phyloP scores from a whole-genome alignment of 2,113 vertebrate genomes.

The Rhinolophus sinicus region DNA sequence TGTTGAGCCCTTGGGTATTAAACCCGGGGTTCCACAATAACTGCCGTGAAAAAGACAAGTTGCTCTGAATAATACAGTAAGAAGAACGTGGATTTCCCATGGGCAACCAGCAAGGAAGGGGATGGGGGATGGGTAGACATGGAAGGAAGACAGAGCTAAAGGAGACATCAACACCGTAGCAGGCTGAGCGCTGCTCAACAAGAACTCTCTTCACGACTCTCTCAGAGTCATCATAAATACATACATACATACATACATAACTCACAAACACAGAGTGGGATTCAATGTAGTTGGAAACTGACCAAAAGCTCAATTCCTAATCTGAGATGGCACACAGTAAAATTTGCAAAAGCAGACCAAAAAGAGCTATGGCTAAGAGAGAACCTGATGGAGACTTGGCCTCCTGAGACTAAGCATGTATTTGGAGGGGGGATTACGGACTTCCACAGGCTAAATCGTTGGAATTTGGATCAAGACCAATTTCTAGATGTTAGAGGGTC shows the following conservation, averaged over 20 bases:
- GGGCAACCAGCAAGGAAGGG: not conserved
- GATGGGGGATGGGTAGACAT: not conserved
- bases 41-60: not conserved
- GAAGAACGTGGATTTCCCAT: not conserved
- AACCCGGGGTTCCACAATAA: not conserved
- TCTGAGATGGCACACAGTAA: accelerated
- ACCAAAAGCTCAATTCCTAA: not conserved
- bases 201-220: not conserved
- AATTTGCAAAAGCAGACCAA: not conserved
- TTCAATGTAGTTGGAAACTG: not conserved
- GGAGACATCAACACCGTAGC: not conserved
- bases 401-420: not conserved
- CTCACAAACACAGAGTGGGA: not conserved
- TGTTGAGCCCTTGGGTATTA: not conserved
- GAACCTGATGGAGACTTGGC: not conserved
- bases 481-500: not conserved
- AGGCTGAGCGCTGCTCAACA: accelerated
- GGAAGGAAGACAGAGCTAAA: not conserved
- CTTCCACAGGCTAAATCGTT: not conserved
- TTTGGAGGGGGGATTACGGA: not conserved
- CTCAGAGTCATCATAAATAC: not conserved
- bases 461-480: not conserved
- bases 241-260: not conserved
- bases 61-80: not conserved
- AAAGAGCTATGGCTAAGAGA: not conserved